These are phyloP conservation scores for Rissa tridactyla DNA, from an alignment of 2,113 vertebrate species.

Conservation along the genomic window DNA sequence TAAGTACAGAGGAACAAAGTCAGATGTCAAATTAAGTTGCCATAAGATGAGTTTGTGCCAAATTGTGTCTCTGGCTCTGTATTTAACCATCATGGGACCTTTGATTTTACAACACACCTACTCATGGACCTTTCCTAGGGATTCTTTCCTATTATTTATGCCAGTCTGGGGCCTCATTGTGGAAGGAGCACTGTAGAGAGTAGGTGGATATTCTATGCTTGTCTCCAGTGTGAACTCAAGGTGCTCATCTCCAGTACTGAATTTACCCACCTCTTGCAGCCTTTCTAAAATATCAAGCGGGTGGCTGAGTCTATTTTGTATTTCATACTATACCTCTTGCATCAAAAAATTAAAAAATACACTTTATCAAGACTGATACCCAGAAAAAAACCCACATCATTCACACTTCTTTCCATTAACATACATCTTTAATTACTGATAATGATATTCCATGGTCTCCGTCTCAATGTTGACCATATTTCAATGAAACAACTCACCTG, in stretches of 20 bases:
- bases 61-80: background rate
- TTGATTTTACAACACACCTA: background rate
- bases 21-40: background rate
- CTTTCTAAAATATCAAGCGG: background rate
- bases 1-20: background rate
- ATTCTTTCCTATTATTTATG: background rate
- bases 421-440: background rate
- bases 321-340: background rate
- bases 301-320: background rate
- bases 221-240: background rate
- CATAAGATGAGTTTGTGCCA: background rate
- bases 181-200: background rate
- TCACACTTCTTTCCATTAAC: background rate
- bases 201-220: background rate
- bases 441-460: background rate
- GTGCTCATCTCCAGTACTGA: background rate
- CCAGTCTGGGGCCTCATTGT: background rate
- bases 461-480: background rate
- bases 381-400: accelerated
- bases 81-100: background rate
- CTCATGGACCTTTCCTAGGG: background rate
- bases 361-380: background rate
- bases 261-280: background rate
- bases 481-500: background rate
- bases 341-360: background rate